Evolutionary conservation across 2,113 vertebrate genomes (phyloP).

Genomic region (Chionomys nivalis): DNA sequence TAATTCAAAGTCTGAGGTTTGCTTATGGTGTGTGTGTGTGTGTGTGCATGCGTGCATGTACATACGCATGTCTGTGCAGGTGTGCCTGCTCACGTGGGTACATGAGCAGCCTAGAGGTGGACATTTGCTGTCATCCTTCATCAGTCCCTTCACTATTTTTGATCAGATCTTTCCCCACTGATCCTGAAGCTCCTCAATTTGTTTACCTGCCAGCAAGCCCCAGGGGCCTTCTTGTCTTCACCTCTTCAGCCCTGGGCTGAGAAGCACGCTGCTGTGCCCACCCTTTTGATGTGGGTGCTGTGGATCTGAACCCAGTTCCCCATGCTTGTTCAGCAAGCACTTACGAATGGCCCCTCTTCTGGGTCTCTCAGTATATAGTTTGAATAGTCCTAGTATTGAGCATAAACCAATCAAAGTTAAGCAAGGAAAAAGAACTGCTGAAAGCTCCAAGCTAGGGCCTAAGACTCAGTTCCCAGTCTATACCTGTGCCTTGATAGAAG

Average conservation of each 20-base stretch:
- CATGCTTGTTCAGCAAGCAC: neutral
- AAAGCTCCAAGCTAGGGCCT: neutral
- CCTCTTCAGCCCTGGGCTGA: neutral
- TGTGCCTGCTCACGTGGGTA: neutral
- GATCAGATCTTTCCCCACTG: neutral
- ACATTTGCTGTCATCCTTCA: neutral
- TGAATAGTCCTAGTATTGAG: neutral
- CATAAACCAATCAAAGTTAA: neutral
- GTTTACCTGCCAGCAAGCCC: too few relatives aligned
- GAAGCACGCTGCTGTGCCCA: neutral
- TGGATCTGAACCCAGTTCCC: neutral
- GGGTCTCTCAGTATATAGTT: neutral
- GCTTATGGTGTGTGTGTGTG: neutral
- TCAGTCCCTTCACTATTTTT: neutral
- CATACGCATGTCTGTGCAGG: too few relatives aligned
- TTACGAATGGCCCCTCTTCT: neutral
- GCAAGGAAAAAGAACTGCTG: neutral
- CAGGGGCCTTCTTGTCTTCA: too few relatives aligned
- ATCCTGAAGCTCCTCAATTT: neutral
- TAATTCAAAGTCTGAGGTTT: neutral
- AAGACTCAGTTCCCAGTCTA: neutral
- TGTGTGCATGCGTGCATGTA: rapidly evolving
- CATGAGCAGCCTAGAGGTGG: neutral
- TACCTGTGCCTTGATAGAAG: neutral
- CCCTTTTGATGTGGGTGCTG: neutral